Base-by-base conservation (phyloP, 2,888 invertebrate species). In the Drosophila vallismaia region DNA sequence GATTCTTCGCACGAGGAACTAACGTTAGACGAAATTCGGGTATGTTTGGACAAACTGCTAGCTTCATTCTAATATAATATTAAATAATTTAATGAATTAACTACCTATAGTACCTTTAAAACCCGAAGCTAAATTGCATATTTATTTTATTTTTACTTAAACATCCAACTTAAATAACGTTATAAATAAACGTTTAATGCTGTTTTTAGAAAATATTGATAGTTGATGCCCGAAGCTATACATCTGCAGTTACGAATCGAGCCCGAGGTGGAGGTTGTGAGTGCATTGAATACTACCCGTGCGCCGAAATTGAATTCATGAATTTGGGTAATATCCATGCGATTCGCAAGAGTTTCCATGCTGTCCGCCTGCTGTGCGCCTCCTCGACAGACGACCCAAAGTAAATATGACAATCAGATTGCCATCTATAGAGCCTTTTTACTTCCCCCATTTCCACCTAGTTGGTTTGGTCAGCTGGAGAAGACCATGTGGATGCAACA, bases 191-290 rank as follows among this genome's bases (percentile, higher is more conserved):
- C 28, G 6, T 5, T 28, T 28, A 4, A 28, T 28, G 0, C 6
- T 5, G 8, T 6, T 62, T 57, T 7, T 84, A 95, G 94, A 93
- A 97, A 93, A 94, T 98, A 82, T 93, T 98, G 62, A 97, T 99
- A 77, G 95, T 99, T 87, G 99, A 99, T 92, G 98, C 98, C 10
- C 94, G 99, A 28, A 98, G 98, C 4, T 99, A 99, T 92, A 95
- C 98, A 46, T 98, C 98, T 0, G 99, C 99, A 0, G 96, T 98
- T 38, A 98, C 98, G 19, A 99, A 99, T 92, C 93, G 99, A 74
- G 98, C 98, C 0, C 95, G 99, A 74, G 99, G 99, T 56, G 99
- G 99, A 44, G 99, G 99, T 52, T 98, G 97, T 92, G 99, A 99
- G 91, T 98, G 97, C 91, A 95, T 95, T 55, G 98, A 98, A 92